Base-by-base conservation (phyloP, 2,888 invertebrate genomes). In the Chrysolina oricalcia region DNA sequence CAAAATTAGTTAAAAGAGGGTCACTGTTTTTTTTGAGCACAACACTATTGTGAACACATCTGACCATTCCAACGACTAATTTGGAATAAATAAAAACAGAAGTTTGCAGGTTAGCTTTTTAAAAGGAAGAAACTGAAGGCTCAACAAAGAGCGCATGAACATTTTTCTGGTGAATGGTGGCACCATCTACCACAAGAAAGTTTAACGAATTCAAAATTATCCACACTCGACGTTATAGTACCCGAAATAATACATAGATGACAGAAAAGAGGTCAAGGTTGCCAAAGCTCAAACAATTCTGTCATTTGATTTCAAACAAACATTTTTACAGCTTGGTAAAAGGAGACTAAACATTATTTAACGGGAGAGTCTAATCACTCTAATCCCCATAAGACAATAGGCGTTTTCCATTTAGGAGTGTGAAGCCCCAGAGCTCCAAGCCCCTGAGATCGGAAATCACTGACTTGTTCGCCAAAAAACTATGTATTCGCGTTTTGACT, bases 61-160 rank as follows among this genome's bases (percentile, higher is more conserved):
- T 59, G 35, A 35, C 23, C 27, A 35, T 15, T n/a, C n/a, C 59
- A 35, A 59, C 59, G 15, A 59, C 27, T 23, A 59, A 59, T 27
- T 59, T 17, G n/a, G 27, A 59, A 27, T 15, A 59, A 59, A 59
- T 11, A 35, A 35, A 59, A 59, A 59, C 59, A 59, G n/a, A 27
- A 23, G 13, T 59, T 59, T 59, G 59, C n/a, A 59, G 59, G 59
- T 59, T 59, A 59, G 59, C 59, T 59, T 59, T 59, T 59, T 59
- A 59, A 59, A 59, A 27, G 59, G 59, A 27, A 53, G 10, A 17
- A 56, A 56, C 13, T 59, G 35, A 11, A 15, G 10, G 59, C 2
- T 10, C 27, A 6, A 8, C 13, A 17, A 1, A 53, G 5, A 23
- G 35, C 59, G 59, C 59, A 59, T 59, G 59, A 53, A 53, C n/a